Base-by-base conservation (phyloP, 2,888 invertebrate species). In the Apotomis betuletana region DNA sequence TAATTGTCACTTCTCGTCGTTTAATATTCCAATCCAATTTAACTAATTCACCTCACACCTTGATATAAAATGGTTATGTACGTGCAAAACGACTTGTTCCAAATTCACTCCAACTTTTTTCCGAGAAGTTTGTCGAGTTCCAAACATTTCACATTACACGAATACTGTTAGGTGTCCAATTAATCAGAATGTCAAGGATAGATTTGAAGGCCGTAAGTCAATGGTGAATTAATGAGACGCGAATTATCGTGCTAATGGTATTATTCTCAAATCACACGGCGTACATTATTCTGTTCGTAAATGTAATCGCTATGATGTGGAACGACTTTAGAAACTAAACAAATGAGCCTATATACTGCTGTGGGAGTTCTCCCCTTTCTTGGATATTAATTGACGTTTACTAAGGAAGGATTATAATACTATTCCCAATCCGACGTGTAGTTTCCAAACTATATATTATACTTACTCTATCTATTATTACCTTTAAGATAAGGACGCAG, bases 121-220 rank as follows among this genome's bases (percentile, higher is more conserved):
- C 44, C 49, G 49, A n/a, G 41, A 38, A 55, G 38, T 51, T 67
- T 3, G 27, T 27, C 62, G 52, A 44, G 57, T 46, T 71, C 41
- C 27, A 58, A 67, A 67, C 71, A 52, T 72, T 67, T 67, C 51
- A 51, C 71, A 57, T 57, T 62, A 62, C 49, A 6, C 51, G 41
- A 72, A 62, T 46, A 62, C 13, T 57, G 10, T 49, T 44, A 57
- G 41, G 57, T 67, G 60, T 54, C 57, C 58, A 73, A 75, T 75
- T 77, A 75, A 75, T 75, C 75, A 75, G 55, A 71, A 54, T 64
- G 70, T 63, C 71, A 69, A 67, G 73, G 67, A 55, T 46, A 49
- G 58, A 58, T 57, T 73, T 69, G 59, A 13, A 52, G 15, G 13
- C 3, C 13, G 58, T 67, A 13, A 67, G 65, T 62, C 70, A 58